Evolutionary conservation across 2,888 invertebrate species (phyloP).

Genomic region (Pandemis corylana): DNA sequence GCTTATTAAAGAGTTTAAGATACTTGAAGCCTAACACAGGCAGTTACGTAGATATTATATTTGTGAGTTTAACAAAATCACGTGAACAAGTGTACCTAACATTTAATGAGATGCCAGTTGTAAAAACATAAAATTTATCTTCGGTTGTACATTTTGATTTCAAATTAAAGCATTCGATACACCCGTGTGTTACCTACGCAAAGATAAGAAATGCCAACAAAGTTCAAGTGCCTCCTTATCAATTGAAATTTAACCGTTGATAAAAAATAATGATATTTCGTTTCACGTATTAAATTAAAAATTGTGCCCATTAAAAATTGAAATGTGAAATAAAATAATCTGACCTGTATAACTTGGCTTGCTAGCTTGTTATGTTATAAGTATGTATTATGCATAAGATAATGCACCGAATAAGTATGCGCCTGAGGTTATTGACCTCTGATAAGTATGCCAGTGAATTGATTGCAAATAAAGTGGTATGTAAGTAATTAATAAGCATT

Average conservation of each 20-base stretch:
- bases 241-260: slow-evolving; percentile 43
- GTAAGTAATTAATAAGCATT: not conserved
- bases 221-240: slow-evolving; percentile 60
- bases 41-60: not conserved
- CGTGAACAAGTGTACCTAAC: not conserved
- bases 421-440: slow-evolving; percentile 60
- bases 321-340: slow-evolving; percentile 44
- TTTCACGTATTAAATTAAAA: not conserved
- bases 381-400: not conserved
- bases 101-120: not conserved
- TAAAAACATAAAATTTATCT: slow-evolving; percentile 1
- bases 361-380: not conserved
- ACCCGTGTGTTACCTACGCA: slow-evolving; percentile 35
- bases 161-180: slow-evolving; percentile 11
- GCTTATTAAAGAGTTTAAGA: not conserved
- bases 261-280: slow-evolving; percentile 25
- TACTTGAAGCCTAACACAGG: too few species aligned
- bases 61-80: not conserved
- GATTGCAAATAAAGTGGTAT: slow-evolving; percentile 10
- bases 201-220: slow-evolving; percentile 46
- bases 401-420: slow-evolving; percentile 39
- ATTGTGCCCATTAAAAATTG: not conserved
- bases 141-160: not conserved
- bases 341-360: not conserved
- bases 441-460: slow-evolving; percentile 55